Conservation (phyloP, 2,797 vertebrate genomes). For the Microcaecilia unicolor region DNA sequence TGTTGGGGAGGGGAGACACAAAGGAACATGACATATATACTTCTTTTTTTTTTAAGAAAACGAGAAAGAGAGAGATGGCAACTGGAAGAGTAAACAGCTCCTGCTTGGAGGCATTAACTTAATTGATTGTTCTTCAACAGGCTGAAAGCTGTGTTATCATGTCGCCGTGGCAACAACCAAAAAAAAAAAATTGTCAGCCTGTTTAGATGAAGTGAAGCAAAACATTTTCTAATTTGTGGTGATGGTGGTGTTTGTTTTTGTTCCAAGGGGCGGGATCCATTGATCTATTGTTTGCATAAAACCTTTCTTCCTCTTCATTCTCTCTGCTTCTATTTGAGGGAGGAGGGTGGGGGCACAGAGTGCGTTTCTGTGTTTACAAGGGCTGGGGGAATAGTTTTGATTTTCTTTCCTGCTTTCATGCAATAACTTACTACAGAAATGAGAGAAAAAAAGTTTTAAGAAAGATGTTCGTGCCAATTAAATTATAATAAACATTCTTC, state of each 20-base stretch:
- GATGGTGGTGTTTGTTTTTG: slow-evolving; percentile 47
- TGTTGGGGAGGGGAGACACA: background rate
- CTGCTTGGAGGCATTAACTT: slow-evolving; percentile 68
- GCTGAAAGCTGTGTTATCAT: slow-evolving; percentile 68
- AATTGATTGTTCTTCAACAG: slow-evolving; percentile 78
- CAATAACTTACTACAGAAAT: too few species aligned
- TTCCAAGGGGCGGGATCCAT: slow-evolving; percentile 38
- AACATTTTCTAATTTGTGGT: slow-evolving; percentile 55
- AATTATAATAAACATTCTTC: too few species aligned
- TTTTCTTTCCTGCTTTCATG: too few species aligned
- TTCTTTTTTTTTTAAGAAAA: slow-evolving; percentile 6
- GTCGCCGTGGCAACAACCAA: slow-evolving; percentile 75
- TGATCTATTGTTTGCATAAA: slow-evolving; percentile 38
- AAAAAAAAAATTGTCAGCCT: slow-evolving; percentile 71
- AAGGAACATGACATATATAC: slow-evolving; percentile 9
- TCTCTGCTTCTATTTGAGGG: background rate
- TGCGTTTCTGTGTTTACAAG: too few species aligned
- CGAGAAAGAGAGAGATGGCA: slow-evolving; percentile 25
- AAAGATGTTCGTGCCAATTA: too few species aligned
- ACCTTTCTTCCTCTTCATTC: slow-evolving; percentile 6
- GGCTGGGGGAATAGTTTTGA: too few species aligned
- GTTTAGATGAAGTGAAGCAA: slow-evolving; percentile 78
- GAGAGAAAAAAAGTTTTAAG: too few species aligned
- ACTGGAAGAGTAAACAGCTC: slow-evolving; percentile 59
- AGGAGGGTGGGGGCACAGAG: background rate